Percentiles rank a stretch among this genome's conserved stretches.
Conservation (phyloP, 2,797 vertebrate genomes). For the Acomys russatus region DNA sequence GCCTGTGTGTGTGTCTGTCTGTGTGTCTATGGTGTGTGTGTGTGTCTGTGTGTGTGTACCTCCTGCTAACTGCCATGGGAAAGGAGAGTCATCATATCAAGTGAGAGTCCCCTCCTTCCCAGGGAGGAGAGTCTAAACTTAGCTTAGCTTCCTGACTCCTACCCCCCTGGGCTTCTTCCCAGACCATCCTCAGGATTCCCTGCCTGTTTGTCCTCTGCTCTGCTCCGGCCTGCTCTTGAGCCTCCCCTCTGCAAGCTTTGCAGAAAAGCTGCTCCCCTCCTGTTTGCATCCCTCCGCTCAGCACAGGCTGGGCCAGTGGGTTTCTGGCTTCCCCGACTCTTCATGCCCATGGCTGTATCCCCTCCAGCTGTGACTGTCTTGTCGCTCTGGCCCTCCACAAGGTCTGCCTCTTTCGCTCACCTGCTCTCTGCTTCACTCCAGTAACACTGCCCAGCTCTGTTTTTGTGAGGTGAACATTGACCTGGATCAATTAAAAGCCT, state of each 20-base stretch:
- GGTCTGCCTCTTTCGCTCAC: neutral
- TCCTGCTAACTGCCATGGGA: neutral
- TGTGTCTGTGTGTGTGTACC: neutral
- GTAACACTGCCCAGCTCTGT: neutral
- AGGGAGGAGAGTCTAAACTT: neutral
- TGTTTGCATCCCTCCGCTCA: neutral
- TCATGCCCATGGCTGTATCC: no score
- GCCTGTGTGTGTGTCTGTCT: no score
- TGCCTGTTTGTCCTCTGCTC: neutral
- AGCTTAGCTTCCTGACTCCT: neutral
- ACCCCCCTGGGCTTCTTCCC: neutral
- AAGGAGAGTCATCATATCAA: neutral
- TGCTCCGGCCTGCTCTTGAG: neutral
- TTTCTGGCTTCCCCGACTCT: rapidly evolving
- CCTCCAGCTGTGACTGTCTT: neutral
- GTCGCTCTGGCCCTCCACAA: neutral
- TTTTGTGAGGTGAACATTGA: neutral
- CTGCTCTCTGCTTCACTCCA: neutral
- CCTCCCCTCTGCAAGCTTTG: neutral
- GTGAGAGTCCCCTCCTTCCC: neutral
- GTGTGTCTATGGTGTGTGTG: neutral
- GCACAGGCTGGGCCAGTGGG: neutral
- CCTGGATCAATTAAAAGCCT: neutral
- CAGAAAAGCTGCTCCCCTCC: neutral
- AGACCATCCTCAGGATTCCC: neutral